A percentile compares a stretch with the other conserved stretches of the same genome.
These are phyloP conservation scores for Alosa sapidissima DNA, from an alignment of 2,797 vertebrate genomes.

Conservation along the genomic window DNA sequence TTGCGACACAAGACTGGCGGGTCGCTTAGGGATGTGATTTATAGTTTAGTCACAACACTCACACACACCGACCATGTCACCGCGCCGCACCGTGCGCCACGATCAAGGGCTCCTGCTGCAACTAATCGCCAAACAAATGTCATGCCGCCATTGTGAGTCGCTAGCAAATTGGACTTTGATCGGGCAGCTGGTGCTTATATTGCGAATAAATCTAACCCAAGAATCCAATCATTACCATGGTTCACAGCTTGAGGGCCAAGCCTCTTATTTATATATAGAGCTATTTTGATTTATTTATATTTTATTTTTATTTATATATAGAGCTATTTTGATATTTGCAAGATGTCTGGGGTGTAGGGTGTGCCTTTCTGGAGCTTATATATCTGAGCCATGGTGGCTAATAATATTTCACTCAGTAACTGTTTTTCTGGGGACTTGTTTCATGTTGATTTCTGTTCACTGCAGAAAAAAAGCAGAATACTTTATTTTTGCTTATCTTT, in stretches of 20 bases:
- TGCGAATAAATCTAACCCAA: background rate
- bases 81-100: background rate
- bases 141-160: background rate
- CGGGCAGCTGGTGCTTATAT: conserved; percentile 22
- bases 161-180: conserved; percentile 40
- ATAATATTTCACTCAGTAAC: background rate
- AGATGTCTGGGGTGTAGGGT: background rate
- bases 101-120: background rate
- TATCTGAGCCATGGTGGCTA: background rate
- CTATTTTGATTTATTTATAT: background rate
- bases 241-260: background rate
- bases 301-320: background rate
- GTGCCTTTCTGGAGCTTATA: background rate
- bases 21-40: background rate
- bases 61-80: background rate
- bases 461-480: background rate
- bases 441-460: background rate
- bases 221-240: conserved; percentile 7
- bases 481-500: background rate
- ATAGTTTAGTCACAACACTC: background rate
- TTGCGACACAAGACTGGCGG: background rate
- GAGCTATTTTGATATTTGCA: background rate
- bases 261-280: too few species aligned
- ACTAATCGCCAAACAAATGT: conserved; percentile 29
- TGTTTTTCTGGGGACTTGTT: background rate